Percentiles rank a stretch among this genome's conserved stretches.
phyloP scores from a whole-genome alignment of 2,113 vertebrate genomes.

The Oreochromis aureus region DNA sequence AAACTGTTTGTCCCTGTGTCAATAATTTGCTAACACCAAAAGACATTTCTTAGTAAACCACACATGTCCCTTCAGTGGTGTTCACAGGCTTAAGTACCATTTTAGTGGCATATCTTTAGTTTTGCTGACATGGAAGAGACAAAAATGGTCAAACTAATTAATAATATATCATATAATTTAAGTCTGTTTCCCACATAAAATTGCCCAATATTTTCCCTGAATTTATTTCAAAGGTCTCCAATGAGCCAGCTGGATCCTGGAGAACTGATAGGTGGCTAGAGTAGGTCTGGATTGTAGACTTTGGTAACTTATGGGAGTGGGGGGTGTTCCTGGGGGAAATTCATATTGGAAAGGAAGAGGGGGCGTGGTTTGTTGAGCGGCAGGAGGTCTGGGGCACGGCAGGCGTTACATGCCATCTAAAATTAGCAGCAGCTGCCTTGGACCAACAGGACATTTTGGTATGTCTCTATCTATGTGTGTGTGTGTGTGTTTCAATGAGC shows the following conservation, averaged over 20 bases:
- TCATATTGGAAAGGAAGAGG: slow-evolving; percentile 19
- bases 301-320: slow-evolving; percentile 1
- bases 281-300: slow-evolving; percentile 4
- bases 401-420: slow-evolving; percentile 44
- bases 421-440: slow-evolving; percentile 70
- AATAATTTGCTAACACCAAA: neutral
- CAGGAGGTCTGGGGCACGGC: slow-evolving; percentile 27
- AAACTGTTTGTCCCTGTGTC: neutral
- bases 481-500: neutral
- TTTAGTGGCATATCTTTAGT: neutral
- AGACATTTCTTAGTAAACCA: neutral
- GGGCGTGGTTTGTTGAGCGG: slow-evolving; percentile 13
- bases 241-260: neutral
- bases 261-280: neutral
- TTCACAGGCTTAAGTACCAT: neutral
- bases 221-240: neutral
- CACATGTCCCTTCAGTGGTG: neutral
- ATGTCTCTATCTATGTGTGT: neutral
- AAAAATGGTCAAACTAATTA: neutral
- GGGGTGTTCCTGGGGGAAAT: slow-evolving; percentile 20
- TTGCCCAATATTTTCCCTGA: neutral
- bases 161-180: neutral
- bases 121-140: neutral
- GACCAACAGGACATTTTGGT: slow-evolving; percentile 27
- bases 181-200: neutral